Percentiles rank a stretch among this genome's conserved stretches.
phyloP scores from a whole-genome alignment of 2,888 invertebrate genomes.

The Trichacis sp. region DNA sequence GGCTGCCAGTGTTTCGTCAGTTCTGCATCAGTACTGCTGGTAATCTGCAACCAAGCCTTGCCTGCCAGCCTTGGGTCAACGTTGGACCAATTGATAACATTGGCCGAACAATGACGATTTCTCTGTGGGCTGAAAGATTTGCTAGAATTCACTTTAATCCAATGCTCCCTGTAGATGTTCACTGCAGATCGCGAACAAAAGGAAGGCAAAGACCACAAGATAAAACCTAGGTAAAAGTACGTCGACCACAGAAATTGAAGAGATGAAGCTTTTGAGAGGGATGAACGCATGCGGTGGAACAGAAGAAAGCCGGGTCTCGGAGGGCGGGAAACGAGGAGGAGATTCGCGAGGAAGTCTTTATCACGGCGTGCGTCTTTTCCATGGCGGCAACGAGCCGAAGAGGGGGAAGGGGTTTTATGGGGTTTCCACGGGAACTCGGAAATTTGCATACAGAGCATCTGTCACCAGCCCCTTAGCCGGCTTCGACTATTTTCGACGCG shows the following conservation, averaged over 20 bases:
- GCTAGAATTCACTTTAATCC: too few species aligned
- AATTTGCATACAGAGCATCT: constrained; percentile 70
- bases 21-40: too few species aligned
- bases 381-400: constrained; percentile 13
- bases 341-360: constrained; percentile 35
- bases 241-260: not conserved
- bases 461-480: constrained; percentile 67
- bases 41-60: too few species aligned
- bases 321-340: constrained; percentile 22
- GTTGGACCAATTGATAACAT: too few species aligned
- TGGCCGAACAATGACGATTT: too few species aligned
- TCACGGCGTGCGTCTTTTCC: constrained; percentile 27
- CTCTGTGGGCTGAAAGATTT: too few species aligned
- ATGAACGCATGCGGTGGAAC: not conserved
- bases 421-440: constrained; percentile 58
- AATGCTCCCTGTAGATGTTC: too few species aligned
- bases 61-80: too few species aligned
- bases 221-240: constrained; percentile 32
- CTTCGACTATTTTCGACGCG: constrained; percentile 65
- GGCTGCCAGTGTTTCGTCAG: too few species aligned
- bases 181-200: too few species aligned
- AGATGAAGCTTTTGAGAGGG: not conserved
- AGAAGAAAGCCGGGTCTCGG: not conserved
- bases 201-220: too few species aligned
- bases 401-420: constrained; percentile 47